Base-by-base conservation (phyloP, 1,140 invertebrate genomes). In the Pogonomyrmex barbatus region DNA sequence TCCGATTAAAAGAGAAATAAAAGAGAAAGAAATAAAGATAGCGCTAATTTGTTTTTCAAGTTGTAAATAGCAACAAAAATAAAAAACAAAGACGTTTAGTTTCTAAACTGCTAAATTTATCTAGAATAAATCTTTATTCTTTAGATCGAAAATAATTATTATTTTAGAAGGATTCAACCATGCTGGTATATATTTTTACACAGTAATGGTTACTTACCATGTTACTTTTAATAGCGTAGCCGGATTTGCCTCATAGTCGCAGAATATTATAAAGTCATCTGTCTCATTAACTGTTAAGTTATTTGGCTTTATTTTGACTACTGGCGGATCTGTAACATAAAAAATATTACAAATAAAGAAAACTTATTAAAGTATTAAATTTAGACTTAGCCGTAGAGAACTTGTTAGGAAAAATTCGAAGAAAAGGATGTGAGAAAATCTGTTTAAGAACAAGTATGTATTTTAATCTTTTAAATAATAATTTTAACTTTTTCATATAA, bases 191-290 rank as follows among this genome's bases (percentile, higher is more conserved):
- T 45, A 33, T 65, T 8, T 60, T 24, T 33, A 6, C 0, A 9
- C 5, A 14, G 2, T 33, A 75, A 73, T 50, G 24, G 60, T 17
- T 6, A 95, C 96, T 96, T 96, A 98, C 98, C 98, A 98, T 92
- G 96, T 95, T 62, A 98, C 97, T 81, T 96, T 95, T n/a, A 95
- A 96, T 9, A 98, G 94, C 1, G 91, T 88, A 6, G 97, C 96
- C 2, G 98, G 98, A 95, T 98, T 98, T 62, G 98, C 97, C 81
- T 97, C 96, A 94, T 98, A 98, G 79, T 97, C 96, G 93, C 98
- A 98, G 89, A 96, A 96, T 14, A 98, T 95, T 50, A 97, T 94
- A 71, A 98, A 95, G 89, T 97, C 96, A 52, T 96, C 96, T 12
- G 97, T 96, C 94, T 98, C 98, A 87, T 98, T 97, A 2, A 97